Percentiles rank a stretch among this genome's conserved stretches.
These are phyloP conservation scores for Rhagophthalmus giganteus DNA, from an alignment of 2,888 invertebrate species.

Conservation along the genomic window DNA sequence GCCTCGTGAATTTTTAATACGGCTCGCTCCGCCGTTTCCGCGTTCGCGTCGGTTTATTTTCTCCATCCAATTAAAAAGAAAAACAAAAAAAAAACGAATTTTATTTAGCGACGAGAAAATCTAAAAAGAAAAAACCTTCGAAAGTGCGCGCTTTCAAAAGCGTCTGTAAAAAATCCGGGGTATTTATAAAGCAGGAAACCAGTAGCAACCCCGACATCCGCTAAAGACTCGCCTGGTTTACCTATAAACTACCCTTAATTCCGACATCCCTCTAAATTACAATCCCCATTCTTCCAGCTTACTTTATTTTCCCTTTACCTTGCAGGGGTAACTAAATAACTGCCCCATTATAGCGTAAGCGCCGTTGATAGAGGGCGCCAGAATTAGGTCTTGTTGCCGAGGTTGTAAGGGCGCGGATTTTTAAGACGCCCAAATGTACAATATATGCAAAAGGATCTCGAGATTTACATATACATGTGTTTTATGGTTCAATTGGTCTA, in stretches of 20 bases:
- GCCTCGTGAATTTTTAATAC: no score
- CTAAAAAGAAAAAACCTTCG: no score
- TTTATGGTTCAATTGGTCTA: slow-evolving; percentile 51
- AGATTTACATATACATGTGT: slow-evolving; percentile 56
- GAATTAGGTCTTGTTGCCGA: slow-evolving; percentile 38
- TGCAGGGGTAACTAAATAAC: slow-evolving; percentile 56
- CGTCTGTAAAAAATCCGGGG: slow-evolving; percentile 16
- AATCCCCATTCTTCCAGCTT: slow-evolving; percentile 58
- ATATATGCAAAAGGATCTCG: slow-evolving; percentile 50
- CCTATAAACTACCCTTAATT: slow-evolving; percentile 60
- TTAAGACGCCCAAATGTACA: slow-evolving; percentile 48
- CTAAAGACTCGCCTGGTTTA: slow-evolving; percentile 54
- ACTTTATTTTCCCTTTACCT: slow-evolving; percentile 56
- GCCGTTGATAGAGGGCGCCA: slow-evolving; percentile 37
- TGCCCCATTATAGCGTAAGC: slow-evolving; percentile 55
- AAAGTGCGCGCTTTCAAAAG: no score
- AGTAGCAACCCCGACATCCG: slow-evolving; percentile 31
- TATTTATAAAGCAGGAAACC: slow-evolving; percentile 26
- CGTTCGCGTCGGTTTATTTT: no score
- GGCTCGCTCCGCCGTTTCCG: no score
- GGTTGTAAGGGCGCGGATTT: slow-evolving; percentile 40
- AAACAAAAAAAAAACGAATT: no score
- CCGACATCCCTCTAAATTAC: slow-evolving; percentile 60
- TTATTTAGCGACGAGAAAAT: no score
- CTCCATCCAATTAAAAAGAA: no score